Evolutionary conservation across 2,888 invertebrate genomes (phyloP), one percentile per base, ranked within the genome.

Genomic region (Congeria kusceri): DNA sequence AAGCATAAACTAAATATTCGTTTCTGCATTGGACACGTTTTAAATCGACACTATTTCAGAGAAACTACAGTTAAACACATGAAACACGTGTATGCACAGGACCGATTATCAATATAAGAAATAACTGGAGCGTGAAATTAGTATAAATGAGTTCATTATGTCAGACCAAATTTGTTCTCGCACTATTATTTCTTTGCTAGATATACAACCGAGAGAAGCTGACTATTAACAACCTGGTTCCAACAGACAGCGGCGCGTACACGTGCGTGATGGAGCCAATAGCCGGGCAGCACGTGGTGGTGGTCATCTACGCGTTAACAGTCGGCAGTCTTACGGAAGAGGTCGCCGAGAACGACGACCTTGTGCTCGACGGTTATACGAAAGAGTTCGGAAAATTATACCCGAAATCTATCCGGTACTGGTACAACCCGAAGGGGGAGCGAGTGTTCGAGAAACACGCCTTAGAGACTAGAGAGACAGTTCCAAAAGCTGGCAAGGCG

Each of bases 171-270:
- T 7, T 13, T 39, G 11, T 39, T 39, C 39, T 1, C 39, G 11
- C 9, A 39, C 9, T 39, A 39, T 39, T 7, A 13, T 11, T 39
- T 39, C 3, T 7, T 39, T 39, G 11, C 15, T 39, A 39, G 39
- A 39, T 39, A 20, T 64, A 71, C 15, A 72, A 29, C 1, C 32
- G 66, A 25, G 62, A 70, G 39, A 56, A 68, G 7, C 49, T 80
- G n/a, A 68, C 73, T 4, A 77, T 80, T 18, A 69, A 77, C 44
- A 77, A 64, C 49, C 49, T 81, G 20, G 25, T 63, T 18, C 76
- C 74, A 9, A 49, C 58, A n/a, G 81, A 81, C 59, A 71, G 74
- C 28, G 81, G 81, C 9, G 62, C 77, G 2, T 81, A 77, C 61
- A 70, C 66, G 18, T 81, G 81, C 56, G 56, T 64, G 29, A 32